Evolutionary conservation across 2,113 vertebrate genomes (phyloP).

Genomic region (Dolichotis patagonum): DNA sequence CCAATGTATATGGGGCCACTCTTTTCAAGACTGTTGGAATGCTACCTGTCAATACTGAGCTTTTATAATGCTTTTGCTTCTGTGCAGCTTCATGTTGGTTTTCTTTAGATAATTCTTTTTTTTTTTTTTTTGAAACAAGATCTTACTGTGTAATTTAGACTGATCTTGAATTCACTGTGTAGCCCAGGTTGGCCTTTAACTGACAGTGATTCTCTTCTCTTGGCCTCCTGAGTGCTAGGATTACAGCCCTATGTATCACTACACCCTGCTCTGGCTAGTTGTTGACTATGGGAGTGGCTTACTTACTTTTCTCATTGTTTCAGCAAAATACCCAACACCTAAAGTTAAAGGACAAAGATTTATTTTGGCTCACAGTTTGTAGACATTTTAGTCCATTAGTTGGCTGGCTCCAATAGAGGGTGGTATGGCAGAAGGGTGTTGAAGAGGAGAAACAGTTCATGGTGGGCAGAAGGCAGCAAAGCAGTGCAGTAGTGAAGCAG

Average conservation of each 20-base stretch:
- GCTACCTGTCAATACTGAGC: background rate
- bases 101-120: background rate
- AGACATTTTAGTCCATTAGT: background rate
- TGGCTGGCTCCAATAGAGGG: background rate
- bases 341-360: background rate
- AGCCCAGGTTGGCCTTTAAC: background rate
- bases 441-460: background rate
- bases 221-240: background rate
- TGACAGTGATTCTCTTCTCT: background rate
- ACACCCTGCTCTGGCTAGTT: background rate
- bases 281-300: background rate
- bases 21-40: background rate
- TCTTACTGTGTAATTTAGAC: background rate
- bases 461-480: background rate
- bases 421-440: background rate
- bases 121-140: background rate
- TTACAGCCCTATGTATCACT: background rate
- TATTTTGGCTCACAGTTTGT: background rate
- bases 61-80: background rate
- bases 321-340: background rate
- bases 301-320: background rate
- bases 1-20: no score
- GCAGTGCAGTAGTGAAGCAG: background rate
- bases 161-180: background rate
- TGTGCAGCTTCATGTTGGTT: background rate